phyloP scores from a whole-genome alignment of 2,888 invertebrate genomes.

The Drosophila helvetica region DNA sequence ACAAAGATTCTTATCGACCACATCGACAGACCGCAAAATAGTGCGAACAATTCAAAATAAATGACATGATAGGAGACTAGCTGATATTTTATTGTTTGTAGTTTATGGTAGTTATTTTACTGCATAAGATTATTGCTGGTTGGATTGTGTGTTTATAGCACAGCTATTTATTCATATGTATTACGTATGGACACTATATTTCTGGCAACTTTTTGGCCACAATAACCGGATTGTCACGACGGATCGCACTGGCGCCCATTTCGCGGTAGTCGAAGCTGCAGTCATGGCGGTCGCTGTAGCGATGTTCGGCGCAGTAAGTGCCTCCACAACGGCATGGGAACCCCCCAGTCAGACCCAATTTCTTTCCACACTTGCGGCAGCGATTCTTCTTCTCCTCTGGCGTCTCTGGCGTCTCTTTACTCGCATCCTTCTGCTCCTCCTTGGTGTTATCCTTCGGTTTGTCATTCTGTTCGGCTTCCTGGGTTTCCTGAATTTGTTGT shows the following conservation, averaged over 20 bases:
- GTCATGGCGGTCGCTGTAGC: conserved; percentile 68
- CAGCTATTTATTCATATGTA: neutral
- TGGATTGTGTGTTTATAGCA: neutral
- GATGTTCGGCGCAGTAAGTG: conserved; percentile 56
- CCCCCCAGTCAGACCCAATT: conserved; percentile 61
- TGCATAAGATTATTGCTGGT: neutral
- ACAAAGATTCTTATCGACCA: neutral
- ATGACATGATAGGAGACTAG: neutral
- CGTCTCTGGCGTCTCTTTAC: neutral
- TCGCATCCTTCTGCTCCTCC: neutral
- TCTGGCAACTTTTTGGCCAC: conserved; percentile 49
- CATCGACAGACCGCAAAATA: neutral
- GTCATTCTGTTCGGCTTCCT: conserved; percentile 12
- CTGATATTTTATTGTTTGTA: neutral
- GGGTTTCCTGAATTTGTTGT: neutral
- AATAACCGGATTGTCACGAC: conserved; percentile 62
- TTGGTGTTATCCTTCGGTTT: conserved; percentile 1
- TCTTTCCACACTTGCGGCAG: conserved; percentile 64
- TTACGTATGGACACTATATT: neutral
- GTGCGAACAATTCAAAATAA: neutral
- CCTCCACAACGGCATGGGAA: conserved; percentile 65
- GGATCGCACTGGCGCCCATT: conserved; percentile 62
- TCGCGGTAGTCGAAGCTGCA: conserved; percentile 66
- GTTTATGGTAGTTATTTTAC: neutral
- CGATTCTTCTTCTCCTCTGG: conserved; percentile 43